Conservation (phyloP, 2,888 invertebrate genomes). For the Ditula angustiorana region DNA sequence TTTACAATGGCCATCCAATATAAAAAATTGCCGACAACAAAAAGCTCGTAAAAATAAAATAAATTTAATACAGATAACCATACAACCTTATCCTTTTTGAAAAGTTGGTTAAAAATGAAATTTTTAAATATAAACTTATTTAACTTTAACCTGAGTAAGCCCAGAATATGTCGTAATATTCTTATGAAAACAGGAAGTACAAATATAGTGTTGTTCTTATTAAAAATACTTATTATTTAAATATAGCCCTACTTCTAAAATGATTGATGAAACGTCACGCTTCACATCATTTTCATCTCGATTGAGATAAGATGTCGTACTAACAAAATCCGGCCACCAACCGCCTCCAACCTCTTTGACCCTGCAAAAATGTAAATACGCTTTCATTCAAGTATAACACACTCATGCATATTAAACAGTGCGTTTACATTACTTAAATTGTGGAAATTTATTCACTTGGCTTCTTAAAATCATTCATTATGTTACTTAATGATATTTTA, state of each 20-base stretch:
- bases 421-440: slow-evolving; percentile 15
- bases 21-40: no score
- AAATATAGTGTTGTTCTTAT: background rate
- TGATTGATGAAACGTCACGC: slow-evolving; percentile 35
- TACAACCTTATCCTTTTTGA: no score
- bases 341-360: slow-evolving; percentile 25
- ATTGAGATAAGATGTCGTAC: slow-evolving; percentile 25
- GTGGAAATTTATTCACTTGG: slow-evolving; percentile 14
- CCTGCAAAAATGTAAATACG: slow-evolving; percentile 33
- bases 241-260: slow-evolving; percentile 9
- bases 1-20: no score
- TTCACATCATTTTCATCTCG: slow-evolving; percentile 31
- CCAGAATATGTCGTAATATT: background rate
- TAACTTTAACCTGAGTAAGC: background rate
- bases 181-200: slow-evolving; percentile 5
- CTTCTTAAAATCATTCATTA: background rate
- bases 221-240: slow-evolving; percentile 3
- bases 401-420: slow-evolving; percentile 17
- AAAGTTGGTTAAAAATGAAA: no score
- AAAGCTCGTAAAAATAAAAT: no score
- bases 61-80: no score
- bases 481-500: background rate
- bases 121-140: no score
- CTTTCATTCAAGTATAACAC: slow-evolving; percentile 24
- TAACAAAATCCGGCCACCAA: slow-evolving; percentile 19